Percentiles rank a stretch among this genome's conserved stretches.
Evolutionary conservation across 2,113 vertebrate species (phyloP).

Genomic region (Hylia prasina): DNA sequence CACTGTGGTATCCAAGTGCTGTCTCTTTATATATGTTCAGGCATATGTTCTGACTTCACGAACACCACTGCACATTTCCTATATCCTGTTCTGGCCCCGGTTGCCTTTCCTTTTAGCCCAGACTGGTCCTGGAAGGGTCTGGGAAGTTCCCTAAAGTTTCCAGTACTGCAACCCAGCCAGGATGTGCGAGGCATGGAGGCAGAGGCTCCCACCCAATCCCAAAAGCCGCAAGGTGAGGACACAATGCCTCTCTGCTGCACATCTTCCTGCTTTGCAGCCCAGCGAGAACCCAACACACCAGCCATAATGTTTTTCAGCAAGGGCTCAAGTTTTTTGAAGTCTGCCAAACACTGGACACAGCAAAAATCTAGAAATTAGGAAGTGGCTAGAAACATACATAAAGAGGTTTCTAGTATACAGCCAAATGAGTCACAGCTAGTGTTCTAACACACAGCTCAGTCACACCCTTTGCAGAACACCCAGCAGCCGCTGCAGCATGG

Average conservation of each 20-base stretch:
- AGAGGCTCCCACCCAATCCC: not conserved
- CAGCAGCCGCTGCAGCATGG: rapidly evolving
- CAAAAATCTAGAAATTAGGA: constrained; percentile 5
- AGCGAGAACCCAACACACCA: not conserved
- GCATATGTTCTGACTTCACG: not conserved
- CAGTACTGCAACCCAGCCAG: not conserved
- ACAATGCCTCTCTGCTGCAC: not conserved
- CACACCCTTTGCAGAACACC: not conserved
- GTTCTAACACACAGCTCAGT: not conserved
- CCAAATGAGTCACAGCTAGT: not conserved
- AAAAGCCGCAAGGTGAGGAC: not conserved
- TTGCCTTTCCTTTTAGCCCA: not conserved
- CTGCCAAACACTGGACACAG: not conserved
- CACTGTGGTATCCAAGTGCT: not conserved
- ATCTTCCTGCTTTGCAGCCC: not conserved
- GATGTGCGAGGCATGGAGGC: rapidly evolving
- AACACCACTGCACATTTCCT: not conserved
- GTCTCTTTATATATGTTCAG: not conserved
- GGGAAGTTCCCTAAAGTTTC: not conserved
- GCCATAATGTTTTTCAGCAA: not conserved
- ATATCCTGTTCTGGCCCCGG: not conserved
- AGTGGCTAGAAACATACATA: not conserved
- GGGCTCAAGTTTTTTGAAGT: not conserved
- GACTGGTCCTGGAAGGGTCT: not conserved
- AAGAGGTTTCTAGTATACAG: not conserved